phyloP scores from a whole-genome alignment of 1,140 invertebrate species.

The Matsumurasca onukii region DNA sequence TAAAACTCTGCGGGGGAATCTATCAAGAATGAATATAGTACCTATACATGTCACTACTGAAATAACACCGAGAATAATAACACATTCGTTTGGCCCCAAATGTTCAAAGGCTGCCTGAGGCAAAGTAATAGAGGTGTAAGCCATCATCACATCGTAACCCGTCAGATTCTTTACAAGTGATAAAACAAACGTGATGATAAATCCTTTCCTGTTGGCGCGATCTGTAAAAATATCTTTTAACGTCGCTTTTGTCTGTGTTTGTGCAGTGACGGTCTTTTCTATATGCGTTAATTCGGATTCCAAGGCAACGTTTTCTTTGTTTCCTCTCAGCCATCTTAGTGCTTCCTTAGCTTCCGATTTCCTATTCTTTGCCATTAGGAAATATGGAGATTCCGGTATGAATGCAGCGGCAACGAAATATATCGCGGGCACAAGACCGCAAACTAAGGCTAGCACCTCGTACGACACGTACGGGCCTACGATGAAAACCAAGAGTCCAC shows the following conservation, averaged over 20 bases:
- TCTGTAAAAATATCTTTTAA: constrained; percentile 38
- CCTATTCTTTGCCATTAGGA: constrained; percentile 59
- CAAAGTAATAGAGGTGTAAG: constrained; percentile 41
- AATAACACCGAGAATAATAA: constrained; percentile 35
- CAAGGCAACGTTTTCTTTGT: constrained; percentile 39
- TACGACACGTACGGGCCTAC: constrained; percentile 75
- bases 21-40: constrained; percentile 45
- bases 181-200: constrained; percentile 37
- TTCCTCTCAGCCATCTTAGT: constrained; percentile 62
- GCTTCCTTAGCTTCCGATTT: constrained; percentile 61
- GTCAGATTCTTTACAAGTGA: constrained; percentile 39
- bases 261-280: constrained; percentile 32
- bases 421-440: constrained; percentile 57
- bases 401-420: constrained; percentile 67
- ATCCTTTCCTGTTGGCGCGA: constrained; percentile 33
- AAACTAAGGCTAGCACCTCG: constrained; percentile 61
- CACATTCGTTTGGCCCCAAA: constrained; percentile 32
- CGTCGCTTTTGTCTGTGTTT: constrained; percentile 37
- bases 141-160: constrained; percentile 39
- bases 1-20: constrained; percentile 49
- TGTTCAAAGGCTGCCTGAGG: constrained; percentile 33
- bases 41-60: constrained; percentile 40
- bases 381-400: constrained; percentile 83
- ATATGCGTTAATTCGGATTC: constrained; percentile 37
- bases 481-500: constrained; percentile 69